These are phyloP conservation scores for Bilobella aurantiaca DNA, from an alignment of 1,140 invertebrate species.

Conservation along the genomic window DNA sequence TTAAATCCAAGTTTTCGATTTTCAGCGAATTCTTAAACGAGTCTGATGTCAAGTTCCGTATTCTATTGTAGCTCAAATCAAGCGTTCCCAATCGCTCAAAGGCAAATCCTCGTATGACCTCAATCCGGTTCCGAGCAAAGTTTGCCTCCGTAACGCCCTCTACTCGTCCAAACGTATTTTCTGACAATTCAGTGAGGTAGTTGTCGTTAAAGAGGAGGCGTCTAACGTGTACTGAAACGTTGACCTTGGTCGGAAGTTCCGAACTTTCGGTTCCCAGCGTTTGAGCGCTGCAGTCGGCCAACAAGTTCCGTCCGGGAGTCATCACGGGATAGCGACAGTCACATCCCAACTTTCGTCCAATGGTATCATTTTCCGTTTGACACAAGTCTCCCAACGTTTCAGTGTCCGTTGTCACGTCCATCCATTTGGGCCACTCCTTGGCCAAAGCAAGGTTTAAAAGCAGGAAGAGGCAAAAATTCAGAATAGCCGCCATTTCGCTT, in stretches of 20 bases:
- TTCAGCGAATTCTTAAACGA: conserved; percentile 5
- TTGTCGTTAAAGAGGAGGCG: conserved; percentile 22
- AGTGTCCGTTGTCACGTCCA: not conserved
- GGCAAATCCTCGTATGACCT: conserved; percentile 11
- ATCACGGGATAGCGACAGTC: conserved; percentile 9
- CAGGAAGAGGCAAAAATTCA: not conserved
- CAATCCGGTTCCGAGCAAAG: conserved; percentile 22
- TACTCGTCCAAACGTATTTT: conserved; percentile 19
- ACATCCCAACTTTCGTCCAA: conserved; percentile 28
- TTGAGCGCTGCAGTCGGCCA: conserved; percentile 17
- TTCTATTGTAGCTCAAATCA: conserved; percentile 27
- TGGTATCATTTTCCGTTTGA: conserved; percentile 24
- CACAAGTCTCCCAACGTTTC: conserved; percentile 15
- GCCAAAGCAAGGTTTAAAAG: not conserved
- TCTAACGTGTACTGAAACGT: conserved; percentile 24
- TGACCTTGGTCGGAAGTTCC: conserved; percentile 15
- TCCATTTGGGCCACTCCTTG: not conserved
- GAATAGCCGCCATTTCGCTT: not conserved
- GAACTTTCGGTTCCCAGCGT: conserved; percentile 18
- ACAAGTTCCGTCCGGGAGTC: not conserved
- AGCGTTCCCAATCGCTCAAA: conserved; percentile 15
- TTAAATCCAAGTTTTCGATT: conserved; percentile 22
- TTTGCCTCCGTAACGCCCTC: conserved; percentile 12
- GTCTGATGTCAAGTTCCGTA: conserved; percentile 12
- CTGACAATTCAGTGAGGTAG: conserved; percentile 4